Evolutionary conservation across 2,113 vertebrate genomes (phyloP).

Genomic region (Gallinago undulata): DNA sequence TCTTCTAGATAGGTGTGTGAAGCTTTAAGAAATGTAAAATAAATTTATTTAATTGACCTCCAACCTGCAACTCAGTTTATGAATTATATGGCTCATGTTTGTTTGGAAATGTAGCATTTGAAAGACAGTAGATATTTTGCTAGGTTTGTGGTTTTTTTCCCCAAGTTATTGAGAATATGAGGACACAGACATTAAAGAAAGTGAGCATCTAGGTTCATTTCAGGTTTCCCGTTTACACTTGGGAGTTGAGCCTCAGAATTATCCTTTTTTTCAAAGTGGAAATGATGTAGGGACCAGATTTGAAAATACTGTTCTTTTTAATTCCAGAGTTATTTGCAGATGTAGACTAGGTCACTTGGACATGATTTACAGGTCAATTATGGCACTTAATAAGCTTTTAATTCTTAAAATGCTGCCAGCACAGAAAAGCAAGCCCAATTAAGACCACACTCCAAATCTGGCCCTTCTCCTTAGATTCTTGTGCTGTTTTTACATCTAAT

Average conservation of each 20-base stretch:
- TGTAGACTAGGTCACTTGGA: not conserved
- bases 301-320: not conserved
- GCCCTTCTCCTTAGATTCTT: not conserved
- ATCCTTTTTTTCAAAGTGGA: not conserved
- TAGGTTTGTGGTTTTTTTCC: not conserved
- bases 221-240: not conserved
- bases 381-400: not conserved
- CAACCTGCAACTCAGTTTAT: not conserved
- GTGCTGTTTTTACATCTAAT: not conserved
- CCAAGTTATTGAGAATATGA: not conserved
- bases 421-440: slow-evolving; percentile 1
- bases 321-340: not conserved
- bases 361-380: not conserved
- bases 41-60: not conserved
- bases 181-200: not conserved
- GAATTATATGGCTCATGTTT: not conserved
- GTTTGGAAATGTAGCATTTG: not conserved
- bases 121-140: not conserved
- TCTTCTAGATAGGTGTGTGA: not conserved
- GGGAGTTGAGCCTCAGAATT: not conserved
- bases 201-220: not conserved
- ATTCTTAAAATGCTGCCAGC: not conserved
- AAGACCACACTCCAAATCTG: not conserved
- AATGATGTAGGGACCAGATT: not conserved
- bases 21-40: not conserved